phyloP scores from a whole-genome alignment of 2,888 invertebrate species.

The Ennomos erosarius region DNA sequence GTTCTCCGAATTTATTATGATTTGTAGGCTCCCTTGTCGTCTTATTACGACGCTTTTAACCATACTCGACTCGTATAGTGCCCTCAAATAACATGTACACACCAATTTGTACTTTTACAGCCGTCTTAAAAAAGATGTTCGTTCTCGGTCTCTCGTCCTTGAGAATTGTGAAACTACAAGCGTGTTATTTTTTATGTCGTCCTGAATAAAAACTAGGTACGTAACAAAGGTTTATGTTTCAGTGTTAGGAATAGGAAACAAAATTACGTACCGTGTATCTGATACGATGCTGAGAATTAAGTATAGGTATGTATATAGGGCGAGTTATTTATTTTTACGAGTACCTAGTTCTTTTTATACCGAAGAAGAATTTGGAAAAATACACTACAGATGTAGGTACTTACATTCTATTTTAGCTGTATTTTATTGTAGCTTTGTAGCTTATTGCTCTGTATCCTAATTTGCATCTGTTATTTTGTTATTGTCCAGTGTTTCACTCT shows the following conservation, averaged over 20 bases:
- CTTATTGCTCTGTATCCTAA: too few species aligned
- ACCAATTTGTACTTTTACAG: slow-evolving; percentile 62
- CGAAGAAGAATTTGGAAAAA: too few species aligned
- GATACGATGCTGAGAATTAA: slow-evolving; percentile 22
- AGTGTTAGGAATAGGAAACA: slow-evolving; percentile 39
- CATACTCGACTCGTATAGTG: slow-evolving; percentile 57
- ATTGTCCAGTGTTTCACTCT: too few species aligned
- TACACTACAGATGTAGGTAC: too few species aligned
- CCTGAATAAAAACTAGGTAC: slow-evolving; percentile 45
- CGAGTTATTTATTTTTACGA: too few species aligned
- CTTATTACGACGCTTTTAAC: slow-evolving; percentile 75
- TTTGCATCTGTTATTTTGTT: too few species aligned
- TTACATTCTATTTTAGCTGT: too few species aligned
- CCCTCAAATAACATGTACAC: slow-evolving; percentile 40
- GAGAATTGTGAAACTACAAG: slow-evolving; percentile 47
- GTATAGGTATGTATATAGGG: background rate
- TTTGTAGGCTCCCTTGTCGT: slow-evolving; percentile 78
- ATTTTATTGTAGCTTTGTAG: too few species aligned
- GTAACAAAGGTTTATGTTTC: slow-evolving; percentile 48
- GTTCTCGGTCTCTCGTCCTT: slow-evolving; percentile 43
- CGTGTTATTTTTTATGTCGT: slow-evolving; percentile 50
- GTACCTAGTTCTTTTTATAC: too few species aligned
- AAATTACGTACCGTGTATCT: slow-evolving; percentile 40
- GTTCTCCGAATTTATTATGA: slow-evolving; percentile 83
- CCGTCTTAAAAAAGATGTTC: slow-evolving; percentile 54